A percentile compares a stretch with the other conserved stretches of the same genome.
Evolutionary conservation across 2,888 invertebrate species (phyloP).

Genomic region (Ochlodes sylvanus): DNA sequence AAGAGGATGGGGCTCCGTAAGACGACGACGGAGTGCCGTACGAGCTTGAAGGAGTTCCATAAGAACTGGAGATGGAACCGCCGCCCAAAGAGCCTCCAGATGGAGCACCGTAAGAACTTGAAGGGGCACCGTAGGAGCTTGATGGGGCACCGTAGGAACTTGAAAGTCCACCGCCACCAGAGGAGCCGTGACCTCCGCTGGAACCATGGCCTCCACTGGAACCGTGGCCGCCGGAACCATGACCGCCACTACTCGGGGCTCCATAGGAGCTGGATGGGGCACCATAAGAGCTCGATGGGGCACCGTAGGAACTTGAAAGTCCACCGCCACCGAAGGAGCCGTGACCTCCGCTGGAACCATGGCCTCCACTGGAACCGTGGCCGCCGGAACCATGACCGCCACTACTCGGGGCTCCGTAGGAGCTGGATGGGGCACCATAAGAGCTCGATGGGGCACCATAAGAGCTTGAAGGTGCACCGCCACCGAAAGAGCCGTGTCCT

Average conservation of each 20-base stretch:
- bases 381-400: constrained; percentile 46
- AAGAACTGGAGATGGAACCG: no score
- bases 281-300: constrained; percentile 64
- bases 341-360: constrained; percentile 63
- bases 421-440: constrained; percentile 67
- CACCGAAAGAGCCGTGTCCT: constrained; percentile 28
- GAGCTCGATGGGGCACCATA: constrained; percentile 64
- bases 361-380: constrained; percentile 64
- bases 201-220: constrained; percentile 78
- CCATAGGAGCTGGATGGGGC: constrained; percentile 72
- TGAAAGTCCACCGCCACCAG: constrained; percentile 61
- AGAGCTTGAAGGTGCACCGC: constrained; percentile 56
- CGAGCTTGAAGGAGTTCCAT: constrained; percentile 67
- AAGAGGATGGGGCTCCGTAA: constrained; percentile 52
- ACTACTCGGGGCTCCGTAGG: constrained; percentile 69
- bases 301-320: constrained; percentile 57
- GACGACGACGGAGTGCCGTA: constrained; percentile 68
- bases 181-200: constrained; percentile 42
- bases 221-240: constrained; percentile 45
- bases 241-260: constrained; percentile 57
- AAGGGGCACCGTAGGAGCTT: constrained; percentile 58
- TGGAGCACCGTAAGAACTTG: constrained; percentile 71
- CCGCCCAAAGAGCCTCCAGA: constrained; percentile 49
- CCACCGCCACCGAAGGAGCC: constrained; percentile 50
- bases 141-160: constrained; percentile 74